Evolutionary conservation across 2,113 vertebrate genomes (phyloP), one percentile per base, ranked within the genome.

Genomic region (Megaceryle torquata): DNA sequence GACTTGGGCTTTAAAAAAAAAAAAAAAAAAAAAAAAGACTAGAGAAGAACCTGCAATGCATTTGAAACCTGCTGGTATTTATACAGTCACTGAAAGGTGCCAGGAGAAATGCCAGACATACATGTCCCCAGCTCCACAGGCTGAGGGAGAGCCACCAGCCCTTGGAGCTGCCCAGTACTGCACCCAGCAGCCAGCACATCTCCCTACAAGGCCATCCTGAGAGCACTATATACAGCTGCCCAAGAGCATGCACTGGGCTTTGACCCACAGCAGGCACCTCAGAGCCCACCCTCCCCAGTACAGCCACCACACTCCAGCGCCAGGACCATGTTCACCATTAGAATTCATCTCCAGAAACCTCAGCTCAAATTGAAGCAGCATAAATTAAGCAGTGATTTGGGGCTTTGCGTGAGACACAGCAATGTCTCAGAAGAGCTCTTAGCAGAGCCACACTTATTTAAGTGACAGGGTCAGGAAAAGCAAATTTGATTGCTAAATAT

Each of bases 151-250:
- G 82, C 41, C 46, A 70, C 43, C 5, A 0, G 67, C 59, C 63
- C 29, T 59, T 37, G 72, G 14, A 92, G 72, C 72, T 64, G 53
- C 92, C 87, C 93, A 95, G 86, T 68, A 92, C 46, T 20, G 51
- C 25, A 50, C 59, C 61, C 7, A 2, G n/a, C 80, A 31, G 59
- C 50, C 3, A 0, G 86, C 86, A 70, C 83, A 93, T 84, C 22
- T 81, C 94, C 95, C 91, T 95, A 95, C 69, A 96, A 95, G 91
- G 94, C 94, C 82, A 70, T 39, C 6, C 65, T 9, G 26, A 8
- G 68, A 50, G 80, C 0, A 6, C 88, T 91, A 94, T 79, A 77
- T 5, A 76, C 68, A 65, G 86, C 65, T 48, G 8, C 68, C 90
- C 79, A 29, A 46, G 4, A 65, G 68, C 60, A 5, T 17, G 3